These are phyloP conservation scores for Camelus bactrianus DNA, from an alignment of 2,113 vertebrate genomes.

Conservation along the genomic window DNA sequence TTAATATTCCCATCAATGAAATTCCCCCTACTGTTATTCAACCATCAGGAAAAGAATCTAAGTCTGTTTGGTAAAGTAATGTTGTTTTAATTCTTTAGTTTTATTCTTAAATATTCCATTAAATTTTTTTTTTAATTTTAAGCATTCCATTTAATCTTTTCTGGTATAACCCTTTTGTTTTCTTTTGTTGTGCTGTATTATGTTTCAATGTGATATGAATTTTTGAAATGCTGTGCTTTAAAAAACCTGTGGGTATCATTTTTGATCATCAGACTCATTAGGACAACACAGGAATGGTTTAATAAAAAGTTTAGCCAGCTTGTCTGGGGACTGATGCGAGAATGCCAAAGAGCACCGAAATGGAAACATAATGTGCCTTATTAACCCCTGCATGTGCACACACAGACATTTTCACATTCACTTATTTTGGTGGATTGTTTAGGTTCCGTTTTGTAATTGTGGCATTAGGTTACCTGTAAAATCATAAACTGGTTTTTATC, in stretches of 20 bases:
- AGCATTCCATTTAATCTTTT: neutral
- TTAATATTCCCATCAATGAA: neutral
- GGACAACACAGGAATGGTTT: neutral
- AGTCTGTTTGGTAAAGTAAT: neutral
- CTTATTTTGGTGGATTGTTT: neutral
- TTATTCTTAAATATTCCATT: neutral
- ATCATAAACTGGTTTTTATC: neutral
- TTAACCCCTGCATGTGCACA: neutral
- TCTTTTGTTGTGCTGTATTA: neutral
- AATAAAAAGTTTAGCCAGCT: neutral
- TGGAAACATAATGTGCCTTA: neutral
- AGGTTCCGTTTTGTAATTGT: neutral
- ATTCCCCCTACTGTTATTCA: neutral
- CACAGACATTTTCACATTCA: neutral
- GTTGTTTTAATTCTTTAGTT: neutral
- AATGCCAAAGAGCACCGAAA: slow-evolving; percentile 18
- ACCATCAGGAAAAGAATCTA: neutral
- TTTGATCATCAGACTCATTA: neutral
- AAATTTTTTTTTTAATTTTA: neutral
- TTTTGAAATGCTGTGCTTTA: neutral
- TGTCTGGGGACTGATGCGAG: neutral
- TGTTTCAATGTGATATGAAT: neutral
- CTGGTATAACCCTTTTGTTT: neutral
- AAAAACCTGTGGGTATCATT: neutral
- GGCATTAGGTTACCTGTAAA: slow-evolving; percentile 14